Evolutionary conservation across 2,888 invertebrate genomes (phyloP), one percentile per base, ranked within the genome.

Genomic region (Bibio marci): DNA sequence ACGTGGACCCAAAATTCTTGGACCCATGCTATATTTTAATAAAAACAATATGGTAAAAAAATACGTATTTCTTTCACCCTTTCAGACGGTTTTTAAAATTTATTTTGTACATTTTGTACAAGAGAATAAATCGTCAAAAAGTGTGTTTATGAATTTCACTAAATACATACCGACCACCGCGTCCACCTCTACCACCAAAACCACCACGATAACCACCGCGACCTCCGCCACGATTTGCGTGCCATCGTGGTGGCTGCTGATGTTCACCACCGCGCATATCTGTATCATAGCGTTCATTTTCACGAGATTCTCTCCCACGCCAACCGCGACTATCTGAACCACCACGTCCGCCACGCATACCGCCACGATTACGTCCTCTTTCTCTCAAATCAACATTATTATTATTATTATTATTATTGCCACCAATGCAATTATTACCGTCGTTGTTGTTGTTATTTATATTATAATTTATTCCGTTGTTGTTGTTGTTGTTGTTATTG

Each of bases 291-390:
- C 69, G 66, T 47, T 73, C 73, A 49, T 74, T 73, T 52, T 75
- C 73, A 50, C 74, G 73, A 45, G 70, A 67, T 56, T 73, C 73
- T 54, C 71, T 66, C 41, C 71, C 69, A 37, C 70, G 66, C 69
- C 69, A 70, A 49, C 69, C 69, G 48, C 70, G 65, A 55, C 69
- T 69, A 51, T 70, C 70, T 46, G 58, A 59, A 28, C 58, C 59
- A 40, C 60, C 61, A 41, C 61, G 58, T 30, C 61, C 61, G 41
- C 62, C 60, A 17, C 61, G 58, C 43, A 55, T 58, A 48, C 56
- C 57, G 46, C 55, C 59, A 32, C 61, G 57, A 50, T 60, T 59
- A 26, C 62, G 58, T 17, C 59, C 57, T 44, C 60, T 57, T 45
- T 62, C 61, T 18, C 58, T 53, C 44, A 51, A 56, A 47, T 59